Percentiles rank a stretch among this genome's conserved stretches.
Evolutionary conservation across 2,797 vertebrate genomes (phyloP).

Genomic region (Octomys mimax): DNA sequence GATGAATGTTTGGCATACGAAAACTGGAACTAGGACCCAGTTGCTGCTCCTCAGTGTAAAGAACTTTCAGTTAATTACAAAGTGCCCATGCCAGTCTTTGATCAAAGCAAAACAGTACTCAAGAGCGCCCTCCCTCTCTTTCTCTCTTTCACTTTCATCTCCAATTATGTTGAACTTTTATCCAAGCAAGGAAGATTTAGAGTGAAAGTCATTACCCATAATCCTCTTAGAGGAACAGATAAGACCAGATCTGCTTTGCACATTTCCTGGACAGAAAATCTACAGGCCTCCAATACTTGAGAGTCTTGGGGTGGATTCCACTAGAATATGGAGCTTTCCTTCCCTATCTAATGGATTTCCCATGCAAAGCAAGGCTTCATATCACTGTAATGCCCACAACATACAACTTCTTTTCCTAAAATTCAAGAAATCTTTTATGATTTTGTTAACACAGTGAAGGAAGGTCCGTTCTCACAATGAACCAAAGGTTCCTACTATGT

Average conservation of each 20-base stretch:
- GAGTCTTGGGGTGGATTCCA: not conserved
- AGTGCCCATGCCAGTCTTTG: not conserved
- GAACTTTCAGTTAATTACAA: conserved; percentile 39
- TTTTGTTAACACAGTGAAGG: not conserved
- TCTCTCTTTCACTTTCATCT: not conserved
- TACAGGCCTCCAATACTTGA: not conserved
- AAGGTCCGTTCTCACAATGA: not conserved
- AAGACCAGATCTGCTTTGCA: conserved; percentile 41
- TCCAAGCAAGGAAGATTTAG: conserved; percentile 57
- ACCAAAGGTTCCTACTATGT: not conserved
- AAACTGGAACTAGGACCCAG: not conserved
- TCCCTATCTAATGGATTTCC: not conserved
- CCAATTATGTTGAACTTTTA: conserved; percentile 43
- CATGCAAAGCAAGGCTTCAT: conserved; percentile 11
- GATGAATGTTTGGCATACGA: not conserved
- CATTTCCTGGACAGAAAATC: not conserved
- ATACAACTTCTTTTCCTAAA: conserved; percentile 34
- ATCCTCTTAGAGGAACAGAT: conserved; percentile 56
- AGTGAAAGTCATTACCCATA: not conserved
- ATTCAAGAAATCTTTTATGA: not conserved
- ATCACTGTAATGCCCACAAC: not conserved
- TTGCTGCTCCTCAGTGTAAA: not conserved
- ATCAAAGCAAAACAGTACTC: conserved; percentile 23
- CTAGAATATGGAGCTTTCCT: not conserved
- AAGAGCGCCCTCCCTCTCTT: conserved; percentile 35